Conservation (phyloP, 2,888 invertebrate genomes). For the Entomobrya multifasciata region DNA sequence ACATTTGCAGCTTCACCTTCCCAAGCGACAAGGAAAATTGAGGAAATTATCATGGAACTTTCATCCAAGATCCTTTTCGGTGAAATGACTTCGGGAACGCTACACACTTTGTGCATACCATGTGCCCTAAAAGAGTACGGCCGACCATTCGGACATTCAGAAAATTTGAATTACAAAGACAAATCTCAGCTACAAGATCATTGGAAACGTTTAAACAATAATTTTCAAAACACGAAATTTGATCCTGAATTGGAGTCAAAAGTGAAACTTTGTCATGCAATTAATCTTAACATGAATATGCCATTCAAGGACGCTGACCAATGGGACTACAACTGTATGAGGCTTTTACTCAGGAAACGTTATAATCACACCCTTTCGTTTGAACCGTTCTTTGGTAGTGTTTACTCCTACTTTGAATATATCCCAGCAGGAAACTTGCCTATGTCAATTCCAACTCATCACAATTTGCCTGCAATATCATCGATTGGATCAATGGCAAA, state of each 20-base stretch:
- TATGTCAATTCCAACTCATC: background rate
- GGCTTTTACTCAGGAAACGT: background rate
- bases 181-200: background rate
- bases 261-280: background rate
- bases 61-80: background rate
- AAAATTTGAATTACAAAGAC: background rate
- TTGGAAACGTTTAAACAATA: constrained; percentile 32
- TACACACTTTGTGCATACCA: background rate
- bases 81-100: background rate
- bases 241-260: background rate
- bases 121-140: background rate
- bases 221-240: constrained; percentile 15
- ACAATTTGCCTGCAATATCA: background rate
- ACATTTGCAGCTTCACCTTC: background rate
- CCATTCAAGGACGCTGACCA: constrained; percentile 18
- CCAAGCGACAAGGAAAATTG: background rate
- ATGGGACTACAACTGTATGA: constrained; percentile 41
- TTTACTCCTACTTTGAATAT: constrained; percentile 23
- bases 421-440: background rate
- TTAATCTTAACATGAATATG: background rate
- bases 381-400: background rate
- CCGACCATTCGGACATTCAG: background rate
- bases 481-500: constrained; percentile 28
- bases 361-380: constrained; percentile 31
- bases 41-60: background rate